Base-by-base conservation (phyloP, 2,113 vertebrate species). In the Hucho hucho region DNA sequence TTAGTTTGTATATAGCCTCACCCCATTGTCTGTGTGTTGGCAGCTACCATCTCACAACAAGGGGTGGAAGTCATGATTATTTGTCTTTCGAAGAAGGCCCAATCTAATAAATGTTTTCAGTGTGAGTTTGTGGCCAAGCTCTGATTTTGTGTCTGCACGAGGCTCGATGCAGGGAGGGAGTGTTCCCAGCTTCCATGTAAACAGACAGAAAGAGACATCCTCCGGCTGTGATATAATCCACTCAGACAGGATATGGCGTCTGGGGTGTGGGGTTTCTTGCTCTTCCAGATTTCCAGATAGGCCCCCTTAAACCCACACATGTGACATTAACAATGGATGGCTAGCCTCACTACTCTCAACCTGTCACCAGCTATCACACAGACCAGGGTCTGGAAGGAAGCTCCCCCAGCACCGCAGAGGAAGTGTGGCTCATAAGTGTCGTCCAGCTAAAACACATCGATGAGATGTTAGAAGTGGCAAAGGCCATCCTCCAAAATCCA, bases 81-180 rank as follows among this genome's bases (percentile, higher is more conserved):
- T 66, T 66, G 64, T 66, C 25, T 66, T 66, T 66, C 28, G 26
- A 66, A 32, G 64, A 32, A 64, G 25, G 24, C 12, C 16, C 64
- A 29, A 24, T 26, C 4, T 20, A 66, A 66, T 18, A 28, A 14
- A 66, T 28, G 26, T 37, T 43, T n/a, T 69, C 3, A 37, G 20
- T 69, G 68, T 25, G 9, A 49, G 11, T 69, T 43, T 71, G 24
- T 32, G 24, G 46, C 13, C 25, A 58, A 49, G 67, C 16, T 28
- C 43, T 75, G 61, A 70, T 70, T 58, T 70, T 43, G 37, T 43
- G 37, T 43, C 37, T 43, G 37, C 37, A 11, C 7, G 2, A 43
- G 46, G 14, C 58, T 56, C 9, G 64, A 46, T 59, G 26, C 18
- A 16, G 6, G 37, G 49, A 73, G 25, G 56, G 13, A 64, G 5